Evolutionary conservation across 2,797 vertebrate genomes (phyloP), one percentile per base, ranked within the genome.

Genomic region (Thaleichthys pacificus): DNA sequence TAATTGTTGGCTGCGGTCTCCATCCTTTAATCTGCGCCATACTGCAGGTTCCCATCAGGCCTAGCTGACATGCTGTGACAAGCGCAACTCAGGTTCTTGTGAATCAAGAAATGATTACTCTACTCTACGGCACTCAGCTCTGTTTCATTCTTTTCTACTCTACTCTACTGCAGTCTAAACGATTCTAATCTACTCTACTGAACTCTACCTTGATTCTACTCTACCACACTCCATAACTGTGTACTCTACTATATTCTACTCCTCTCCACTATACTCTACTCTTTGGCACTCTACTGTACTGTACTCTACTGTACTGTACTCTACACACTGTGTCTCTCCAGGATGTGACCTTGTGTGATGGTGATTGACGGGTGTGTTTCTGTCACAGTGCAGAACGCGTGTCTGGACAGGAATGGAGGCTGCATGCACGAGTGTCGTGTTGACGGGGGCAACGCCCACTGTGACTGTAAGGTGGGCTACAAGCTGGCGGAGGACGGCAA

Each of bases 351-450:
- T 2, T 58, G 22, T n/a, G n/a, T 8, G 57, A 3, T 21, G 57
- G 7, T 58, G n/a, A 51, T 67, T 28, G 24, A 54, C 24, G 2
- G 11, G 56, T 54, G 19, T 42, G 3, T 51, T 28, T n/a, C 9
- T 79, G 74, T 76, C 1, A 2, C 93, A 99, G 97, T 93, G 88
- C 91, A 86, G 83, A 90, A 93, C 80, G 94, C 93, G 0, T 99
- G 97, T 0, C 63, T 73, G 0, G 83, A 93, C 1, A 74, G 87
- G 77, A 98, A 99, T 0, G 96, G 96, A 0, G 95, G 95, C 86
- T 99, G 97, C 75, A 92, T 93, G 91, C 96, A 99, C 38, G 80
- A 61, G 0, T 99, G 97, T 85, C 93, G 38, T 28, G 91, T 6
- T 0, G 92, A 93, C 2, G 91, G 81, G 0, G 94, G 93, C 6